Evolutionary conservation across 1,140 invertebrate genomes (phyloP), one percentile per base, ranked within the genome.

Genomic region (Theocolax elegans): DNA sequence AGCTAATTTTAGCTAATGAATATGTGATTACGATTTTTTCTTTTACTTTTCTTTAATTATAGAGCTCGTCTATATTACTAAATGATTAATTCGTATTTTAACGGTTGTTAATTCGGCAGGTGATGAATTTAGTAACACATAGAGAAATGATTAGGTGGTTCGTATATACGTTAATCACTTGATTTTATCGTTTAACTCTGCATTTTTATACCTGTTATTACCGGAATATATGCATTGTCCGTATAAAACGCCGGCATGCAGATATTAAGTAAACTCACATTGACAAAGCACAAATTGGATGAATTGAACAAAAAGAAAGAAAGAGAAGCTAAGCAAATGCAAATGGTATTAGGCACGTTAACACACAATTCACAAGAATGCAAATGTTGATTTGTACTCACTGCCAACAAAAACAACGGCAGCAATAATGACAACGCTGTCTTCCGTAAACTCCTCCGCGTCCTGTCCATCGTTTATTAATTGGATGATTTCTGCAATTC

Each of bases 371-470:
- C n/a, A n/a, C n/a, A n/a, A n/a, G n/a, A n/a, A n/a, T n/a, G n/a
- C n/a, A n/a, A n/a, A n/a, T n/a, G n/a, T n/a, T n/a, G 3, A 35
- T 63, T 31, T 72, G 68, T 83, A 86, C 84, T 85, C 73, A 86
- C 84, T 31, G 78, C 77, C 71, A 85, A 71, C 49, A 83, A 67
- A 71, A 79, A 73, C 64, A 78, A 75, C 77, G 82, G 76, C 76
- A 81, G 75, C 76, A 81, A 76, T 62, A 83, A 72, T 48, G 77
- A 77, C 71, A 84, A 72, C 13, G 74, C 71, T 49, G 77, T 81
- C 76, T 79, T 84, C 66, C 82, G 72, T 82, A 83, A 81, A 83
- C 76, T 82, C 77, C 82, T 78, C 76, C 82, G 73, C 81, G 81
- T 84, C 77, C 79, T 81, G 71, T 84, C 84, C 84, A 86, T 86